Evolutionary conservation across 2,888 invertebrate genomes (phyloP), one percentile per base, ranked within the genome.

Genomic region (Ophonus ardosiacus): DNA sequence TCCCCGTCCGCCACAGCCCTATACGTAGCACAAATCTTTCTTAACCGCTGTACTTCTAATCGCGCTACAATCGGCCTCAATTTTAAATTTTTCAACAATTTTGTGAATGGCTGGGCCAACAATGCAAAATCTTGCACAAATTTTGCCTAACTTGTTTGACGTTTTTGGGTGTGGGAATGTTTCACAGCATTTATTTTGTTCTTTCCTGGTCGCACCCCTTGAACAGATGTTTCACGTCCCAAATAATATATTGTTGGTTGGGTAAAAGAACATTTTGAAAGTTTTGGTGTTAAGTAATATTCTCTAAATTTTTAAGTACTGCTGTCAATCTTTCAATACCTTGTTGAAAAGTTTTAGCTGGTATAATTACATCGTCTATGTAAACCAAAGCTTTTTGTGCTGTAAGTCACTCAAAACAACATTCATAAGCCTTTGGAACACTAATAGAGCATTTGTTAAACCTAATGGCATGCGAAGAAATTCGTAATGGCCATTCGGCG

Each of bases 391-490:
- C 87, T 15, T 51, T 2, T 59, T 84, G 76, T 86, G 7, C 65
- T 59, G 79, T 0, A 87, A 82, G 13, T 59, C 7, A 5, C 87
- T 86, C 4, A 87, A 61, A 24, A 80, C 81, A 56, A 51, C 56
- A 56, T 18, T 8, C 4, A 90, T 88, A 17, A 88, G 85, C 6
- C 88, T 83, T 79, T 90, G 89, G 85, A 89, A 91, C 5, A 88
- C 88, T n/a, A 88, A 87, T 0, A 89, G 89, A 0, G 90, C 89
- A 76, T 90, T 90, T 0, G 88, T 85, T 1, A 90, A 83, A 0
- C 90, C 90, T 85, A 90, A 91, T 0, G 90, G 89, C 89, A 90
- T 88, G 0, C 88, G 85, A 0, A 87, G 56, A 80, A 88, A 89
- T 86, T 91, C 89, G 80, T 86, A 90, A 8, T 90, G 86, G 0